Conservation (phyloP, 2,888 invertebrate species). For the Xanthorhoe spadicearia region DNA sequence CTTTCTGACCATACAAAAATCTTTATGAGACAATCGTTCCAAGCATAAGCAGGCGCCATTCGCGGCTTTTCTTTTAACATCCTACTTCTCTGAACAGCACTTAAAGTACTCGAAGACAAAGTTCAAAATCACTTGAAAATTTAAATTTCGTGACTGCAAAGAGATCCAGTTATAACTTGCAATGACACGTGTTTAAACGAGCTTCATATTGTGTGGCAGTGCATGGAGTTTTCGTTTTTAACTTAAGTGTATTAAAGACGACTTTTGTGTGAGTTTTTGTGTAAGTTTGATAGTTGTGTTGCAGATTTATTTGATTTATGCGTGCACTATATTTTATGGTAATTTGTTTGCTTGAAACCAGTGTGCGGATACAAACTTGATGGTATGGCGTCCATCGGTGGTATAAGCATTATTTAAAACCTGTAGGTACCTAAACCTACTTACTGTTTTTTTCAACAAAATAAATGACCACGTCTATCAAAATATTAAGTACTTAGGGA, state of each 20-base stretch:
- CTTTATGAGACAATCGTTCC: slow-evolving; percentile 44
- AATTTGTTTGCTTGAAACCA: slow-evolving; percentile 8
- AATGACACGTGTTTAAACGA: slow-evolving; percentile 53
- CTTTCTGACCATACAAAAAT: slow-evolving; percentile 47
- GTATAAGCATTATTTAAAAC: too few species aligned
- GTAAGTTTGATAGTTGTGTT: slow-evolving; percentile 18
- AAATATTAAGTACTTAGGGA: too few species aligned
- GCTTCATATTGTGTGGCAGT: slow-evolving; percentile 12
- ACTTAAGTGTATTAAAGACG: neutral
- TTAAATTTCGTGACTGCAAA: slow-evolving; percentile 48
- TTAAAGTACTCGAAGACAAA: slow-evolving; percentile 28
- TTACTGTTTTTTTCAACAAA: too few species aligned
- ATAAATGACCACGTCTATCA: too few species aligned
- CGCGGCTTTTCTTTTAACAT: slow-evolving; percentile 36
- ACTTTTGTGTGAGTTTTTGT: neutral
- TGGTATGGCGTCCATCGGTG: neutral
- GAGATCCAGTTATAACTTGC: slow-evolving; percentile 49
- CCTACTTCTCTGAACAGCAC: neutral
- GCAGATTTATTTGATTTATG: slow-evolving; percentile 23
- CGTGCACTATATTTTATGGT: slow-evolving; percentile 20
- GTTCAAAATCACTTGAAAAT: slow-evolving; percentile 27
- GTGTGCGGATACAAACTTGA: neutral
- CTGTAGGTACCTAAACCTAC: neutral
- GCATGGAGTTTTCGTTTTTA: slow-evolving; percentile 16
- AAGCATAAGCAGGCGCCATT: slow-evolving; percentile 45